These are phyloP conservation scores for Pseudochirops cupreus DNA, from an alignment of 2,797 vertebrate species.

Conservation along the genomic window DNA sequence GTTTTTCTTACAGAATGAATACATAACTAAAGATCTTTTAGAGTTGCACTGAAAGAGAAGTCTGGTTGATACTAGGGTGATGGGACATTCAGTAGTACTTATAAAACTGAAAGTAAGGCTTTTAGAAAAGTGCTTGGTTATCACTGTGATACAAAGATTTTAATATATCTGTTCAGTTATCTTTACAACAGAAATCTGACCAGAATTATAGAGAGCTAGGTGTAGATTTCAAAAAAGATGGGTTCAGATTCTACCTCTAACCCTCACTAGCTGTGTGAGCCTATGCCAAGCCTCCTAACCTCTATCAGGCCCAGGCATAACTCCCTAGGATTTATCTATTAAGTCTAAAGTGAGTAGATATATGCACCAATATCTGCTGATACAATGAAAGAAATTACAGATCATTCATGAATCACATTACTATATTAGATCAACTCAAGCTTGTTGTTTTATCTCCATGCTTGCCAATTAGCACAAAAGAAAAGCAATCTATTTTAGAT, in stretches of 20 bases:
- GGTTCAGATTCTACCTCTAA: constrained; percentile 60
- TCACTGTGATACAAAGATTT: constrained; percentile 46
- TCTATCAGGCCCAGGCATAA: neutral
- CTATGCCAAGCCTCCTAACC: constrained; percentile 57
- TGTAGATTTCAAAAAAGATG: constrained; percentile 61
- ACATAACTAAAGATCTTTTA: constrained; percentile 32
- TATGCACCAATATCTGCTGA: neutral
- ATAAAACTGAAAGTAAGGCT: constrained; percentile 22
- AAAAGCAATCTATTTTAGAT: neutral
- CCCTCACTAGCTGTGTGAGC: constrained; percentile 47
- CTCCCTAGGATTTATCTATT: neutral
- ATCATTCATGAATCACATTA: neutral
- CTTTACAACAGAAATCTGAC: constrained; percentile 32
- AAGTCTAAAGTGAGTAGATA: neutral
- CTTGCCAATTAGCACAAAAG: neutral
- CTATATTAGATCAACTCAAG: neutral
- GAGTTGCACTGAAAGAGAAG: neutral
- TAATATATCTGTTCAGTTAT: constrained; percentile 22
- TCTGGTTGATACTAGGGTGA: neutral
- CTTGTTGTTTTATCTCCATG: neutral
- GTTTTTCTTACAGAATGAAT: neutral
- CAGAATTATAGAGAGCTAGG: constrained; percentile 23
- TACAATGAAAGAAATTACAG: neutral
- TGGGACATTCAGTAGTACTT: neutral
- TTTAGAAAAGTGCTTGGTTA: constrained; percentile 48